Evolutionary conservation across 2,888 invertebrate species (phyloP).

Genomic region (Hypercompe scribonia): DNA sequence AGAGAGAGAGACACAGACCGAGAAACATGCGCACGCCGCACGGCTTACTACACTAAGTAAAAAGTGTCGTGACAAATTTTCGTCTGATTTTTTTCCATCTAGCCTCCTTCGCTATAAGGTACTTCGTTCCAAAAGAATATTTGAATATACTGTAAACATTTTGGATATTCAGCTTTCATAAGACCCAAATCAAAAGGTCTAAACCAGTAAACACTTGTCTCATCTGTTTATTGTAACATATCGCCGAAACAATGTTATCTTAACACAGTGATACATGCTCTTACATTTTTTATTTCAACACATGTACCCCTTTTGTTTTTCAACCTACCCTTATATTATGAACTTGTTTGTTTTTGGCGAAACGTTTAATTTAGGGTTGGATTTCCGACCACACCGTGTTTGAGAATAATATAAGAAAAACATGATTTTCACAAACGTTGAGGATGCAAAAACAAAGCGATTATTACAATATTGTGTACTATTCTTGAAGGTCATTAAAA

Average conservation of each 20-base stretch:
- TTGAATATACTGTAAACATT: too few relatives aligned
- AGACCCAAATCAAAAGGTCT: slow-evolving; percentile 13
- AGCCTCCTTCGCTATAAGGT: too few relatives aligned
- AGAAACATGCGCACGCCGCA: too few relatives aligned
- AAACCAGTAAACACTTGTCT: slow-evolving; percentile 26
- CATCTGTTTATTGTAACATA: slow-evolving; percentile 51
- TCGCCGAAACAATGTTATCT: slow-evolving; percentile 47
- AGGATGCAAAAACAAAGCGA: slow-evolving; percentile 26
- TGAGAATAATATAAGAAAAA: slow-evolving; percentile 24
- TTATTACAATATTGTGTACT: slow-evolving; percentile 4
- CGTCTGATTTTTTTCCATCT: too few relatives aligned
- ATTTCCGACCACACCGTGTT: slow-evolving; percentile 19
- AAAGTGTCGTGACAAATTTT: too few relatives aligned
- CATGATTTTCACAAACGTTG: slow-evolving; percentile 10
- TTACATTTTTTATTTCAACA: slow-evolving; percentile 24
- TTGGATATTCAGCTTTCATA: neutral
- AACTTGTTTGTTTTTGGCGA: slow-evolving; percentile 37
- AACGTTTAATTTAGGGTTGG: slow-evolving; percentile 31
- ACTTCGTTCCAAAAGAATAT: too few relatives aligned
- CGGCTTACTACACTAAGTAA: too few relatives aligned
- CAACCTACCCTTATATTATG: slow-evolving; percentile 28
- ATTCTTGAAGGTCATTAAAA: neutral
- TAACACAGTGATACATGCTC: slow-evolving; percentile 44
- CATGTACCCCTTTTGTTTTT: slow-evolving; percentile 36
- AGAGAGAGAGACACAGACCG: too few relatives aligned